Evolutionary conservation across 2,888 invertebrate genomes (phyloP).

Genomic region (Itoplectis maculator): DNA sequence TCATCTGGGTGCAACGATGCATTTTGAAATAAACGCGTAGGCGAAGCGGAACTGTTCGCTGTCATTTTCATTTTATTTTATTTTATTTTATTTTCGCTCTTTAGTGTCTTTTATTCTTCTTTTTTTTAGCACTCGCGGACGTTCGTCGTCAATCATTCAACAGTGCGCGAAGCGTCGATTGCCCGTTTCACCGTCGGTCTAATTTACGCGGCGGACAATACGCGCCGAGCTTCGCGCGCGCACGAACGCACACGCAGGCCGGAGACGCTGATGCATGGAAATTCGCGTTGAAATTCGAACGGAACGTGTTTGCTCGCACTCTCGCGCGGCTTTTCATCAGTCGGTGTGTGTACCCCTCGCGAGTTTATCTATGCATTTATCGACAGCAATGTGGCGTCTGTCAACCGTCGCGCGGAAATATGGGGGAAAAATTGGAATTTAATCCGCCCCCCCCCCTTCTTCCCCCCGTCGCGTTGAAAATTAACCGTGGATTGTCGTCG

Average conservation of each 20-base stretch:
- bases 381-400: slow-evolving; percentile 26
- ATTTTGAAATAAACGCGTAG: slow-evolving; percentile 6
- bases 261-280: background rate
- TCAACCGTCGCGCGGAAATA: slow-evolving; percentile 9
- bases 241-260: background rate
- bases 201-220: slow-evolving; percentile 33
- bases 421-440: slow-evolving; percentile 26
- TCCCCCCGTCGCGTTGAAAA: slow-evolving; percentile 5
- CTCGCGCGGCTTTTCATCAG: slow-evolving; percentile 38
- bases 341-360: slow-evolving; percentile 4
- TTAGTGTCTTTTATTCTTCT: background rate
- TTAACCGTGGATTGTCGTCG: background rate
- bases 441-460: too few species aligned
- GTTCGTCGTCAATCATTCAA: slow-evolving; percentile 35
- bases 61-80: too few species aligned
- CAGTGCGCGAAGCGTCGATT: slow-evolving; percentile 38
- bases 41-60: background rate
- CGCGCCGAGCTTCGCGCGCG: background rate
- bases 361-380: slow-evolving; percentile 31
- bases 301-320: slow-evolving; percentile 32
- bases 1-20: background rate
- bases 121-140: background rate
- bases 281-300: slow-evolving; percentile 27
- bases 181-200: slow-evolving; percentile 38
- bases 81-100: background rate